Evolutionary conservation across 2,113 vertebrate species (phyloP).

Genomic region (Urocynchramus pylzowi): DNA sequence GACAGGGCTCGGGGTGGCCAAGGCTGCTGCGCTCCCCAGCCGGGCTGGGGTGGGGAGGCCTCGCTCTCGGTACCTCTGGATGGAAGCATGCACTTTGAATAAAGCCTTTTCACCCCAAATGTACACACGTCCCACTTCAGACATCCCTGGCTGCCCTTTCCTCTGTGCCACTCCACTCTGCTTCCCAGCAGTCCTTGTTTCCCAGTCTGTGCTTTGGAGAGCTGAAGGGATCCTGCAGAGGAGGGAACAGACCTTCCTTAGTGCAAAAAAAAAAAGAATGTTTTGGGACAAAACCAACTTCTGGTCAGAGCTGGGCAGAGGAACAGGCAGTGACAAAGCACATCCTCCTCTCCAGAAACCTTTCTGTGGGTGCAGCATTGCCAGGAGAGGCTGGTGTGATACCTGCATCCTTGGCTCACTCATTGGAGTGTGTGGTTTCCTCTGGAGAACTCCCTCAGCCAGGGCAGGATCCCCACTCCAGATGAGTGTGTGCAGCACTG

Average conservation of each 20-base stretch:
- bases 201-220: not conserved
- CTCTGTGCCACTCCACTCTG: not conserved
- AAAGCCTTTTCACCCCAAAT: constrained; percentile 47
- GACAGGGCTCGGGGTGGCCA: constrained; percentile 27
- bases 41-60: constrained; percentile 29
- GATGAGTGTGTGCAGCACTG: not conserved
- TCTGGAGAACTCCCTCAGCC: not conserved
- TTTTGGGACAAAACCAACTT: not conserved
- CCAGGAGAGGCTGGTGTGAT: not conserved
- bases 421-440: not conserved
- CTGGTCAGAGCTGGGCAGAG: not conserved
- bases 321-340: not conserved
- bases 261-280: not conserved
- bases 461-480: not conserved
- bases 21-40: constrained; percentile 2
- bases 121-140: not conserved
- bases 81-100: constrained; percentile 70
- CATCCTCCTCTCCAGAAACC: not conserved
- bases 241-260: not conserved
- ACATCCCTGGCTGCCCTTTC: not conserved
- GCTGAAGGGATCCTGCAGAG: constrained; percentile 4
- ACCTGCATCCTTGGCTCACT: not conserved
- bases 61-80: constrained; percentile 7
- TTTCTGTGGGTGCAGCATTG: not conserved
- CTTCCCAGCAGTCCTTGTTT: not conserved